Evolutionary conservation across 2,888 invertebrate species (phyloP).

Genomic region (Sesia bembeciformis): DNA sequence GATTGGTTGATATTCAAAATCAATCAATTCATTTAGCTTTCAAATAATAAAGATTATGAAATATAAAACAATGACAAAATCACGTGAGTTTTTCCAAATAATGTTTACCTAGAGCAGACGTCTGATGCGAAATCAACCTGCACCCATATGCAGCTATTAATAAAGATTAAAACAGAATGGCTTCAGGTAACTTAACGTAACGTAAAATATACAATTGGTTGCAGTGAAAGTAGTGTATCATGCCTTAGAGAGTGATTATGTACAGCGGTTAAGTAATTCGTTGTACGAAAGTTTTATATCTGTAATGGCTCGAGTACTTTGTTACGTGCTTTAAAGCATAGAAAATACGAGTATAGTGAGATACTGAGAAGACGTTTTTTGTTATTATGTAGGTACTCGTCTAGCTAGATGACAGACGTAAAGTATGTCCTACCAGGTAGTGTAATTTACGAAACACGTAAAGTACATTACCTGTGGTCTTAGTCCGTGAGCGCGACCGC

Average conservation of each 20-base stretch:
- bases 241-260: background rate
- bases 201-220: background rate
- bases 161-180: too few species aligned
- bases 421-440: too few species aligned
- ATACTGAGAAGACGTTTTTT: too few species aligned
- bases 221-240: background rate
- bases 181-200: background rate
- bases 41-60: background rate
- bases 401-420: too few species aligned
- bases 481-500: too few species aligned
- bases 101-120: background rate
- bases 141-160: too few species aligned
- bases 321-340: too few species aligned
- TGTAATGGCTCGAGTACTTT: slow-evolving; percentile 1
- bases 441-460: too few species aligned
- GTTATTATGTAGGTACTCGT: too few species aligned
- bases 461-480: too few species aligned
- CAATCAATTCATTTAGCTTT: background rate
- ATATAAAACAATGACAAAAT: background rate
- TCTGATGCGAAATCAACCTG: too few species aligned
- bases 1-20: background rate
- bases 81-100: background rate
- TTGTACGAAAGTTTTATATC: slow-evolving; percentile 1
- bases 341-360: too few species aligned
- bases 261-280: slow-evolving; percentile 4